phyloP scores from a whole-genome alignment of 2,113 vertebrate species.

The Pedionomus torquatus region DNA sequence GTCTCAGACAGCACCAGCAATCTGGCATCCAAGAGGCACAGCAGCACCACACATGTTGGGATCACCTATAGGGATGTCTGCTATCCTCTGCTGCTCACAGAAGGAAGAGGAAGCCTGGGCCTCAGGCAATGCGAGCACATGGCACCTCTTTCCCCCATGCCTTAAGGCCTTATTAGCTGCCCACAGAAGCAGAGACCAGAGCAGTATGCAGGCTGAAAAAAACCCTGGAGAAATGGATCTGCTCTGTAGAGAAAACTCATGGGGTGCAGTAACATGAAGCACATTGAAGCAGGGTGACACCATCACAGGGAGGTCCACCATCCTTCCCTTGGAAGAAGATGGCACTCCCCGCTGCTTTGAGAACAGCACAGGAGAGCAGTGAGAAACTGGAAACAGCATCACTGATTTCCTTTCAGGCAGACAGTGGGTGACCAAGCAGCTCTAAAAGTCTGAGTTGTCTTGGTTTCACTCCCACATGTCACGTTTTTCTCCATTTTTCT shows the following conservation, averaged over 20 bases:
- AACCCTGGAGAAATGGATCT: background rate
- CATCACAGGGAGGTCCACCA: background rate
- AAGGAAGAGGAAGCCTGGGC: background rate
- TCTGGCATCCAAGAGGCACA: background rate
- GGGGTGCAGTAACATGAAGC: fast-evolving
- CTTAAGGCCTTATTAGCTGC: background rate
- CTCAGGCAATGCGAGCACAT: background rate
- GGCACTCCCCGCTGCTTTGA: fast-evolving
- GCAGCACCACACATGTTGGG: background rate
- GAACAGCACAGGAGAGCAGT: background rate
- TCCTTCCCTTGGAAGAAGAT: background rate
- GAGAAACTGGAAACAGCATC: background rate
- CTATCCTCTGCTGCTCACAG: background rate
- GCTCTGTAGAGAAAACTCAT: background rate
- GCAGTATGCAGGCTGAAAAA: background rate
- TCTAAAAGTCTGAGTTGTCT: fast-evolving
- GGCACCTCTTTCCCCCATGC: fast-evolving
- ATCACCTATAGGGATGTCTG: background rate
- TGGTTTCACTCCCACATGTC: background rate
- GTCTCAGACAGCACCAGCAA: background rate
- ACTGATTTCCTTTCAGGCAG: background rate
- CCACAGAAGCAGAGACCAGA: fast-evolving
- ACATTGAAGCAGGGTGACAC: fast-evolving
- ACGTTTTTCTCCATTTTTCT: background rate
- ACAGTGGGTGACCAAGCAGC: background rate